Base-by-base conservation (phyloP, 2,113 vertebrate genomes). In the Marmota monax region DNA sequence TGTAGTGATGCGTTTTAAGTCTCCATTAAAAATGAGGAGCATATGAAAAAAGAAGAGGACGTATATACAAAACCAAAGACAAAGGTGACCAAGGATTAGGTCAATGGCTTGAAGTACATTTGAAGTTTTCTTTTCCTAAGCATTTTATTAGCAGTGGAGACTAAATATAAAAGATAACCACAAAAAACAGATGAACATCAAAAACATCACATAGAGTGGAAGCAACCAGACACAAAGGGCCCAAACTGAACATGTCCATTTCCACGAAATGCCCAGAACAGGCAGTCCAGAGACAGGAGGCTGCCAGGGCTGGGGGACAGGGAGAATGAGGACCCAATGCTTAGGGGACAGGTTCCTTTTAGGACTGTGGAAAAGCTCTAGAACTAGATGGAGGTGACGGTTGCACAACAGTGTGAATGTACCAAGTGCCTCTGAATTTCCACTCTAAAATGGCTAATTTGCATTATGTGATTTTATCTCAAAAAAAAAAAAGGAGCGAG, bases 281-380 rank as follows among this genome's bases (percentile, higher is more conserved):
- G 32, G 65, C 42, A 22, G 5, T 29, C 34, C 67, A 39, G 25
- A 27, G 56, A 53, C 69, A 32, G 25, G 17, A 48, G 13, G 84
- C 7, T 7, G 32, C 16, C 5, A 25, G 58, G 9, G 45, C 7
- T 6, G 17, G 1, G 45, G 29, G 16, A 4, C 2, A 2, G 18
- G 16, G 29, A 29, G 10, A 27, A 11, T 1, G 20, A 27, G n/a
- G 17, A 76, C 14, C 0, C 13, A 18, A 32, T 25, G 37, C 4
- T 6, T 17, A 63, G 22, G 22, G 69, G 53, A 13, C 27, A 77
- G 45, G 20, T 37, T 80, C 37, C 25, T 83, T 67, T 16, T 22
- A 32, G 48, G 39, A 32, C 22, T 18, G 22, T 13, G 63, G 4
- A 56, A 61, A n/a, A 1, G 14, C 34, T 34, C 22, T 20, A 72